Evolutionary conservation across 2,888 invertebrate genomes (phyloP), one percentile per base, ranked within the genome.

Genomic region (Acronicta alni): DNA sequence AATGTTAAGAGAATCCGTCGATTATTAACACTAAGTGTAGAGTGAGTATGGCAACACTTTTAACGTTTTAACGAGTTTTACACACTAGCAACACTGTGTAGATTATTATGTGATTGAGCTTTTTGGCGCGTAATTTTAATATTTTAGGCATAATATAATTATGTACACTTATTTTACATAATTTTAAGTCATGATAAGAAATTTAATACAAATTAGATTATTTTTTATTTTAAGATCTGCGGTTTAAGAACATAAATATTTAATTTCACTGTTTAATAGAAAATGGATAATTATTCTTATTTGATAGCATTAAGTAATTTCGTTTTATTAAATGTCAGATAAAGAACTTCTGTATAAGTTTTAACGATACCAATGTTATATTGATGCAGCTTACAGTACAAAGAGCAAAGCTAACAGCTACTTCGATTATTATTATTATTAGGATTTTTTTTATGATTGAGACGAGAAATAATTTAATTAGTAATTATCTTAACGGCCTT

Each of bases 181-280:
- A 77, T 79, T 81, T 82, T 83, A 76, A 77, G 72, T 73, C 51
- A 70, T 68, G 49, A 70, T 77, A 73, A 75, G 62, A 80, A 80
- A 54, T 63, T 59, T 68, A 84, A 84, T 87, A 89, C 89, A 89
- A 89, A 89, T 87, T 89, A 88, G 85, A 53, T 83, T 81, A 77
- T 48, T 66, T 74, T 78, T 78, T 74, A 70, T 78, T 81, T 76
- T 75, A 75, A 72, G 72, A 57, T 74, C 59, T 75, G 75, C 77
- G 78, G 75, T 80, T 77, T 78, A 72, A 77, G 72, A 72, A 75
- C 72, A 75, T 70, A 53, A 55, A 62, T 67, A 15, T 49, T 20
- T 9, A 57, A 20, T 56, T 38, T 30, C 10, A 37, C 68, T 69
- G 70, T 58, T 32, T 32, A 53, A 42, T 41, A n/a, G 0, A 15